A percentile compares a stretch with the other conserved stretches of the same genome.
These are phyloP conservation scores for Trichosurus vulpecula DNA, from an alignment of 2,797 vertebrate species.

Conservation along the genomic window DNA sequence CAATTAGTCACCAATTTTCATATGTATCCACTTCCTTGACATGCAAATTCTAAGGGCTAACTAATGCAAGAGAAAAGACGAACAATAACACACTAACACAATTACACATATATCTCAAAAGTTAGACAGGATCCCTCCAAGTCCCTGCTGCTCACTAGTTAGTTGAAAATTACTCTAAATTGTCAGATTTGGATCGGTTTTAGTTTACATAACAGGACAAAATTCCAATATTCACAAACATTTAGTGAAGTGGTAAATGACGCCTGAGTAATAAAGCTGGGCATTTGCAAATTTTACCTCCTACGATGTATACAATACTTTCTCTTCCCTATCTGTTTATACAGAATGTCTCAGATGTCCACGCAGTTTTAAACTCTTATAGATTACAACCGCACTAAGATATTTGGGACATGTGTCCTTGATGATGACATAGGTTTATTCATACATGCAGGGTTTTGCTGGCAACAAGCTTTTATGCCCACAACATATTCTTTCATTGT, in stretches of 20 bases:
- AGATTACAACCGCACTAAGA: conserved; percentile 39
- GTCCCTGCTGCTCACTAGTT: conserved; percentile 41
- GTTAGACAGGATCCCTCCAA: conserved; percentile 3
- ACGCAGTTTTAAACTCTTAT: background rate
- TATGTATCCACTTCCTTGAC: background rate
- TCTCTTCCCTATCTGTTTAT: conserved; percentile 8
- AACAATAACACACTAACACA: background rate
- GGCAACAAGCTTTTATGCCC: background rate
- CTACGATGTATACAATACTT: conserved; percentile 32
- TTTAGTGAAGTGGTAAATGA: conserved; percentile 53
- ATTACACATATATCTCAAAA: conserved; percentile 30
- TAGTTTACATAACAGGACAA: conserved; percentile 45
- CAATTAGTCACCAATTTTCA: background rate
- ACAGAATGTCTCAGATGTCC: background rate
- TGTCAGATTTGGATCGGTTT: conserved; percentile 34
- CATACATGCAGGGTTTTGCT: background rate
- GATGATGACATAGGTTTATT: background rate
- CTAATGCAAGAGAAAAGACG: conserved; percentile 29
- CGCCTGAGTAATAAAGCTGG: conserved; percentile 47
- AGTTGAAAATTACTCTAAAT: conserved; percentile 48
- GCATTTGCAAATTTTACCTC: conserved; percentile 28
- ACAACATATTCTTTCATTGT: background rate
- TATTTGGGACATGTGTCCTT: conserved; percentile 20
- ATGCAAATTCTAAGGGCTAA: background rate
- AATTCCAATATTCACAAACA: conserved; percentile 53